A percentile compares a stretch with the other conserved stretches of the same genome.
Conservation (phyloP, 2,113 vertebrate species). For the Bambusicola thoracicus region DNA sequence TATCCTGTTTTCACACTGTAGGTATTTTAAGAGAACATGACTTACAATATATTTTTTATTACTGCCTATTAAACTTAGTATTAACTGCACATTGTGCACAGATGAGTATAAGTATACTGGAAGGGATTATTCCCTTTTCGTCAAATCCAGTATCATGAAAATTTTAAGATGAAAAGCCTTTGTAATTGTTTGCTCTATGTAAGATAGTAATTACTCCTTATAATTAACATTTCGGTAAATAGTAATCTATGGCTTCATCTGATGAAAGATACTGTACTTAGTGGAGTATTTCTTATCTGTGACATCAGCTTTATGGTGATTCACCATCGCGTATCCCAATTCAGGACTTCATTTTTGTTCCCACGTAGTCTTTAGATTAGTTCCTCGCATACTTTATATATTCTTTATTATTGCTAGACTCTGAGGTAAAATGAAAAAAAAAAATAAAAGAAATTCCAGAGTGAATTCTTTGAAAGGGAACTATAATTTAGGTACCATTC, state of each 20-base stretch:
- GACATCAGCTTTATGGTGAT: background rate
- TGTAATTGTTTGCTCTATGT: background rate
- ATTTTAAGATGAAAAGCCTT: background rate
- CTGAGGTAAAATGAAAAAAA: constrained; percentile 40
- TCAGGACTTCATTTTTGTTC: constrained; percentile 25
- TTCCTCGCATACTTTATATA: constrained; percentile 26
- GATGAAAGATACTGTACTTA: background rate
- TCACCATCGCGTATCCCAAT: background rate
- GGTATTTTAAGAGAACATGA: background rate
- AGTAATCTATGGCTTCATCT: background rate
- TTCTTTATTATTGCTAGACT: background rate
- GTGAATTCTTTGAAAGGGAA: constrained; percentile 46
- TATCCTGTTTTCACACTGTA: constrained; percentile 23
- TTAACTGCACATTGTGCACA: background rate
- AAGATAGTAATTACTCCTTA: background rate
- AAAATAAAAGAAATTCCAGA: background rate
- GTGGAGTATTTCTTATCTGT: background rate
- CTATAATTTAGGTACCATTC: background rate
- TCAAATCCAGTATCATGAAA: background rate
- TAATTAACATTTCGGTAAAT: background rate
- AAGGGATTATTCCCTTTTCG: background rate
- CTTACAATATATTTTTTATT: constrained; percentile 33
- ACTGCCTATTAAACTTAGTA: background rate
- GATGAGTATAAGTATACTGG: background rate
- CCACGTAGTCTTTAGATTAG: constrained; percentile 38